Conservation (phyloP, 1,140 invertebrate genomes). For the Acromyrmex charruanus region DNA sequence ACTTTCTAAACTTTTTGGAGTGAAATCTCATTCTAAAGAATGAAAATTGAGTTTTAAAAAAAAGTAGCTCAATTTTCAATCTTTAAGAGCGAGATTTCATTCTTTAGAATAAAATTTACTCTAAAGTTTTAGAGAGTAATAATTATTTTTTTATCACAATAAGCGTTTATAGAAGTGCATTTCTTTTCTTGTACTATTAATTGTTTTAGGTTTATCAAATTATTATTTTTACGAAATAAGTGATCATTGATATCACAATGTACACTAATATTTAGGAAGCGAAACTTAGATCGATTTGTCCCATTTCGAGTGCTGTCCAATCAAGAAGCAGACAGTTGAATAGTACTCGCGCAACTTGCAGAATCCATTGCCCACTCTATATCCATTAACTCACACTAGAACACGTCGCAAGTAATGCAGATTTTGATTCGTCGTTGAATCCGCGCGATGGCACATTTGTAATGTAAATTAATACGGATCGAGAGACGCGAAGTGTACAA, state of each 20-base stretch:
- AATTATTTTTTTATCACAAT: background rate
- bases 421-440: slow-evolving; percentile 53
- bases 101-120: no score
- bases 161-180: background rate
- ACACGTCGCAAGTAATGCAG: slow-evolving; percentile 45
- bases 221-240: background rate
- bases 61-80: no score
- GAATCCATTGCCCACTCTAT: slow-evolving; percentile 60
- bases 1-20: no score
- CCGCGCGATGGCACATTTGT: slow-evolving; percentile 40
- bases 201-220: background rate
- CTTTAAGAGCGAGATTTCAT: no score
- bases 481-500: slow-evolving; percentile 30
- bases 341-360: slow-evolving; percentile 48
- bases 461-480: slow-evolving; percentile 63
- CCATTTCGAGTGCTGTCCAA: slow-evolving; percentile 40
- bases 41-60: no score
- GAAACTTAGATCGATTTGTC: slow-evolving; percentile 54
- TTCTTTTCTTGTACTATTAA: background rate
- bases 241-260: background rate
- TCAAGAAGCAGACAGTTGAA: slow-evolving; percentile 43
- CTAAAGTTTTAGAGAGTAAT: no score
- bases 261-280: background rate
- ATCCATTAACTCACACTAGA: slow-evolving; percentile 54
- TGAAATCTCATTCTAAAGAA: no score